These are phyloP conservation scores for Epistrophella euchroma DNA, from an alignment of 2,888 invertebrate species.

Conservation along the genomic window DNA sequence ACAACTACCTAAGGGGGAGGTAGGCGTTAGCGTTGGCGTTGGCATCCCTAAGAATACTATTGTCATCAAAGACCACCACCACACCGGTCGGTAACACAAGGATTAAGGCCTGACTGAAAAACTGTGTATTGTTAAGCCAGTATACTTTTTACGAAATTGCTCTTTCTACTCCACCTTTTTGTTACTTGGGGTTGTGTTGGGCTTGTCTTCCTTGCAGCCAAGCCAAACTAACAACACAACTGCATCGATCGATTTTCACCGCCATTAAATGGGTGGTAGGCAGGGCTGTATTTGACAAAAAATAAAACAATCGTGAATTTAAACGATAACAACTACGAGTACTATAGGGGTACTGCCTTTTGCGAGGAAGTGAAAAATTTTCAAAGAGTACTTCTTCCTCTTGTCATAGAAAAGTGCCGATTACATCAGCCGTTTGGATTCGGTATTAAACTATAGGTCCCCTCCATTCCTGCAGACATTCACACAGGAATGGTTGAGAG, in stretches of 20 bases:
- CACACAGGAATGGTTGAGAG: too few relatives aligned
- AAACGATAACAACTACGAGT: too few relatives aligned
- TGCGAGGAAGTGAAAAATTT: too few relatives aligned
- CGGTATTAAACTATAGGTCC: too few relatives aligned
- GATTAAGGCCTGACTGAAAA: constrained; percentile 51
- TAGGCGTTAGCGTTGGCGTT: not conserved
- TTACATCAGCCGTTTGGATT: too few relatives aligned
- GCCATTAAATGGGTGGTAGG: constrained; percentile 8
- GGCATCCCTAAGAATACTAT: constrained; percentile 18
- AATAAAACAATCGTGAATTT: too few relatives aligned
- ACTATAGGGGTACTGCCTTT: too few relatives aligned
- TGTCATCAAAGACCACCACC: constrained; percentile 34
- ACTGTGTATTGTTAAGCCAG: constrained; percentile 25
- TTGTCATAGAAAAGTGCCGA: too few relatives aligned
- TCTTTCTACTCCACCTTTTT: constrained; percentile 15
- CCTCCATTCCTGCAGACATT: too few relatives aligned
- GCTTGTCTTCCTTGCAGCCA: constrained; percentile 24
- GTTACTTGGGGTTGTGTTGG: constrained; percentile 16
- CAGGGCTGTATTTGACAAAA: constrained; percentile 10
- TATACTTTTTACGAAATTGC: constrained; percentile 40
- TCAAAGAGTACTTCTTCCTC: too few relatives aligned
- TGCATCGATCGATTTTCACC: constrained; percentile 66
- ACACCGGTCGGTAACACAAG: constrained; percentile 34
- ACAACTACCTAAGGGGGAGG: constrained; percentile 10
- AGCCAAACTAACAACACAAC: constrained; percentile 40